Evolutionary conservation across 2,797 vertebrate genomes (phyloP), one percentile per base, ranked within the genome.

Genomic region (Hypotaenidia okinawae): DNA sequence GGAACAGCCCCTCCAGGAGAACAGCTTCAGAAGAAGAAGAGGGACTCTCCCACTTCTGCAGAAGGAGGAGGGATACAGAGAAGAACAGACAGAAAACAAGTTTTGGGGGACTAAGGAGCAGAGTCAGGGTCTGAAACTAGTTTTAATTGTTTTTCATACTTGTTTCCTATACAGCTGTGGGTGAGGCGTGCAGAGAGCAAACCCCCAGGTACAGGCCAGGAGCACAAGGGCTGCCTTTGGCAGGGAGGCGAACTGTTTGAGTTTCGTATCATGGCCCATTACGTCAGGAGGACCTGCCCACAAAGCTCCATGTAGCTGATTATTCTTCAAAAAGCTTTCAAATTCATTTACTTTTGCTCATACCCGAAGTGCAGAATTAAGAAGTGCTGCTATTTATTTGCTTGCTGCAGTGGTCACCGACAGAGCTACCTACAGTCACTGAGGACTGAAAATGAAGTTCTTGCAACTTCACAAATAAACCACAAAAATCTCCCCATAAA

Each of bases 401-500:
- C 74, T 73, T 63, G 45, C 43, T 79, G 63, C 52, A 63, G 28
- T n/a, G 43, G 73, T 67, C 73, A 86, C 47, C 0, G 1, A 64
- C 39, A 81, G 52, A 92, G 32, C 27, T 59, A 92, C 59, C 79
- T 69, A 63, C 16, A 84, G 52, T 19, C 74, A 87, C 28, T 8
- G 22, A 76, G 35, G 32, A 33, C 59, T 91, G 70, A 81, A 92
- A 96, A 87, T 4, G 4, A 91, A 82, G 49, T 24, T 87, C 49
- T 41, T 63, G 24, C 2, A 2, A 59, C 13, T 74, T 52, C 63
- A 74, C 51, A 86, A 81, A 88, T 19, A 76, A 88, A 84, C 49
- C 75, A 66, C 49, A 87, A 89, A 93, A 83, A 83, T 45, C 49
- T 85, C 37, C 58, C 82, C 72, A 35, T 27, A 87, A 89, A 89